Evolutionary conservation across 1,140 invertebrate species (phyloP).

Genomic region (Drosophila pseudoananassae): DNA sequence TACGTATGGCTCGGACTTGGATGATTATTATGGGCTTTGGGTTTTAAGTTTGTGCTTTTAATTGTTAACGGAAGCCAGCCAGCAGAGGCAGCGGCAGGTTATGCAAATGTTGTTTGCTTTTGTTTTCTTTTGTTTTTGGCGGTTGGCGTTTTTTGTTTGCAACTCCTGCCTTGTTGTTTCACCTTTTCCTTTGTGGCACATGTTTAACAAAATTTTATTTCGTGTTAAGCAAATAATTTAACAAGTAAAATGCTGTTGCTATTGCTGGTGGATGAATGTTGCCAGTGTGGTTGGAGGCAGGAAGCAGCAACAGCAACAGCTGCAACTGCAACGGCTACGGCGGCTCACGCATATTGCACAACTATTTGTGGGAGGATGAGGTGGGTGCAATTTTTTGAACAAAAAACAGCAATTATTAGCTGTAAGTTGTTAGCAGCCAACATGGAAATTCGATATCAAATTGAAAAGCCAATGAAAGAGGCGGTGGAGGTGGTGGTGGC

Average conservation of each 20-base stretch:
- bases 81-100: slow-evolving; percentile 27
- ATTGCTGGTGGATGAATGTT: slow-evolving; percentile 18
- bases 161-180: slow-evolving; percentile 49
- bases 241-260: slow-evolving; percentile 60
- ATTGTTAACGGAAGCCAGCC: slow-evolving; percentile 66
- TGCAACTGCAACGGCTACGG: slow-evolving; percentile 13
- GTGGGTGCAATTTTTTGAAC: slow-evolving; percentile 36
- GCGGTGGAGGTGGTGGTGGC: slow-evolving; percentile 3
- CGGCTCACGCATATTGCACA: slow-evolving; percentile 60
- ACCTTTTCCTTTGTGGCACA: slow-evolving; percentile 63
- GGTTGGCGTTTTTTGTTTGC: slow-evolving; percentile 21
- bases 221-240: slow-evolving; percentile 69
- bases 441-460: slow-evolving; percentile 57
- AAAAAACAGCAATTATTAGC: slow-evolving; percentile 59
- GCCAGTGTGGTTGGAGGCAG: slow-evolving; percentile 31
- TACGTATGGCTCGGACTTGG: slow-evolving; percentile 18
- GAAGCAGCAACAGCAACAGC: slow-evolving; percentile 42
- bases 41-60: slow-evolving; percentile 54
- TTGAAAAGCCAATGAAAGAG: slow-evolving; percentile 16
- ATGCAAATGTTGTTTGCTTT: slow-evolving; percentile 57
- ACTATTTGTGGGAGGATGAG: slow-evolving; percentile 54
- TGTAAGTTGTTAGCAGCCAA: slow-evolving; percentile 39
- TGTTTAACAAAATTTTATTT: slow-evolving; percentile 72
- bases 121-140: slow-evolving; percentile 36
- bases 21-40: slow-evolving; percentile 35